These are phyloP conservation scores for Drosophila cognata DNA, from an alignment of 2,888 invertebrate species.

Conservation along the genomic window DNA sequence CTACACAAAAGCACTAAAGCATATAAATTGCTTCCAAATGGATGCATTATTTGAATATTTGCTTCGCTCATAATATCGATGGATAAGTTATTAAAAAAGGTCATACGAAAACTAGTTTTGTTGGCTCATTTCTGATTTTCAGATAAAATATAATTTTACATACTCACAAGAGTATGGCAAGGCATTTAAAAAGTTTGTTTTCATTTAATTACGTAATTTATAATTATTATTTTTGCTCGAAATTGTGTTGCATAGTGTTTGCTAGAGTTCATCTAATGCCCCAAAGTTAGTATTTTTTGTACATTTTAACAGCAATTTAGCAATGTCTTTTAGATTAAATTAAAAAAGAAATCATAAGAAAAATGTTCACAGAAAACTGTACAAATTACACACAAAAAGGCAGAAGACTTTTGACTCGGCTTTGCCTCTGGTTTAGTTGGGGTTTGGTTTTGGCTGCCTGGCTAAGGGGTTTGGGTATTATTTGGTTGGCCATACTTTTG, in stretches of 20 bases:
- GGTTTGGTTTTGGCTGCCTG: slow-evolving; percentile 10
- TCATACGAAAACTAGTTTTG: background rate
- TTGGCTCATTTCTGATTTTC: background rate
- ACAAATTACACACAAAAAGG: slow-evolving; percentile 75
- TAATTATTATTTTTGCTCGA: background rate
- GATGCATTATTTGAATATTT: background rate
- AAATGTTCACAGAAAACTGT: slow-evolving; percentile 60
- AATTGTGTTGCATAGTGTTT: slow-evolving; percentile 31
- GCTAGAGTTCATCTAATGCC: slow-evolving; percentile 5
- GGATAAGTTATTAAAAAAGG: background rate
- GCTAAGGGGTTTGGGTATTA: slow-evolving; percentile 18
- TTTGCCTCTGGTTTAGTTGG: slow-evolving; percentile 44
- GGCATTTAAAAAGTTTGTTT: background rate
- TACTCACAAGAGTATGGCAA: background rate
- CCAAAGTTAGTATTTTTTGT: slow-evolving; percentile 15
- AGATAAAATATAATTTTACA: background rate
- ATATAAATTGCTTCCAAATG: background rate
- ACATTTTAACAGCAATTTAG: slow-evolving; percentile 77
- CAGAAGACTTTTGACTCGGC: slow-evolving; percentile 67
- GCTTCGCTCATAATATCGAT: background rate
- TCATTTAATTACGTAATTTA: background rate
- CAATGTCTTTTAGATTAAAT: slow-evolving; percentile 79
- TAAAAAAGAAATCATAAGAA: slow-evolving; percentile 77
- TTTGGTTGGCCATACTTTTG: slow-evolving; percentile 62
- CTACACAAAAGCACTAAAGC: slow-evolving; percentile 12